Conservation (phyloP, 2,113 vertebrate genomes). For the Neomonachus schauinslandi region DNA sequence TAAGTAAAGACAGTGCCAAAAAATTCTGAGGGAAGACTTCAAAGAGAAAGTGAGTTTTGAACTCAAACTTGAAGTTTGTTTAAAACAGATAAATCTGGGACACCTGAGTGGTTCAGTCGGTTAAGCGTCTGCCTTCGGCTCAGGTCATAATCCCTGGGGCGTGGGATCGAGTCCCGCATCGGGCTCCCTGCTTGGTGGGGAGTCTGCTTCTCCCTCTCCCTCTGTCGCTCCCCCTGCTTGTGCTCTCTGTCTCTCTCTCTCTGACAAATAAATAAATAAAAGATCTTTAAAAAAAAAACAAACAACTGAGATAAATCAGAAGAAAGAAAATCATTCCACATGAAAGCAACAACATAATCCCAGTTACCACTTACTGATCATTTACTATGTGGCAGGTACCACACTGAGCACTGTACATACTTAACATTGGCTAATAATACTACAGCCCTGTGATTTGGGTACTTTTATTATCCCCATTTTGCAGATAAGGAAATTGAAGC, state of each 20-base stretch:
- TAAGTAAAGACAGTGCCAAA: not conserved
- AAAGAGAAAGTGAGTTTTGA: conserved; percentile 10
- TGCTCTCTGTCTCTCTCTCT: too few relatives aligned
- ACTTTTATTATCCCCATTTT: not conserved
- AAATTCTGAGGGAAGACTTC: not conserved
- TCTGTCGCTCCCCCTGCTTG: too few relatives aligned
- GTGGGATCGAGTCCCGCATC: too few relatives aligned
- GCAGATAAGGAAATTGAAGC: conserved; percentile 14
- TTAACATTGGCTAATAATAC: not conserved
- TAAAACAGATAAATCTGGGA: not conserved
- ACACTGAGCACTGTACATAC: not conserved
- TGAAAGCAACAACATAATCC: not conserved
- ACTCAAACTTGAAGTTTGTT: conserved; percentile 39
- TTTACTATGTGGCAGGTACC: not conserved
- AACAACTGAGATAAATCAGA: not conserved
- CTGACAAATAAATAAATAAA: too few relatives aligned
- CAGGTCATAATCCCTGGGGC: too few relatives aligned
- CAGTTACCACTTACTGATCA: not conserved
- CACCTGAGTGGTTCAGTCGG: too few relatives aligned
- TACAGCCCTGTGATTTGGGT: not conserved
- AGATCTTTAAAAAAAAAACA: too few relatives aligned
- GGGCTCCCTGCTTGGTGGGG: too few relatives aligned
- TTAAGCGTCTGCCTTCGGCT: too few relatives aligned
- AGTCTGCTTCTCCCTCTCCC: too few relatives aligned
- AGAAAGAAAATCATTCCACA: not conserved